phyloP scores from a whole-genome alignment of 2,888 invertebrate species.

The Seira sanloemensis region DNA sequence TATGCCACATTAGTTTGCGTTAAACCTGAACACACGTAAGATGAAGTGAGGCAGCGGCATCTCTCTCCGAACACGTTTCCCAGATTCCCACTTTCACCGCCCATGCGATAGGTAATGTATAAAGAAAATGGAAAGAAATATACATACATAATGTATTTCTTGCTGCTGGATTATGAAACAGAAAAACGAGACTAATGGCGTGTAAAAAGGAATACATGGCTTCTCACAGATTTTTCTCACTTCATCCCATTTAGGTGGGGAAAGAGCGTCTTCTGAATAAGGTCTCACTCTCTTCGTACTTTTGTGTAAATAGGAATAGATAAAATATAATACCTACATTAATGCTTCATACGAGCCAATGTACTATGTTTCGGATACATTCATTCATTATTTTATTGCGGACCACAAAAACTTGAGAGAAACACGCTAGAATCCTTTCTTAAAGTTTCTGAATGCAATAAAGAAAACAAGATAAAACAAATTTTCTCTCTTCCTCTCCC shows the following conservation, averaged over 20 bases:
- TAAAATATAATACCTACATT: neutral
- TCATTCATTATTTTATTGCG: slow-evolving; percentile 48
- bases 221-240: slow-evolving; percentile 56
- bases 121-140: slow-evolving; percentile 15
- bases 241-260: slow-evolving; percentile 35
- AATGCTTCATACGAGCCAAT: neutral
- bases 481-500: neutral
- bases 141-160: slow-evolving; percentile 40
- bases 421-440: neutral
- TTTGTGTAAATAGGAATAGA: neutral
- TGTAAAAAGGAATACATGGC: slow-evolving; percentile 33
- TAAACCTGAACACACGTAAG: slow-evolving; percentile 31
- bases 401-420: neutral
- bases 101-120: neutral
- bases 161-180: neutral
- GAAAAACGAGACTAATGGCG: slow-evolving; percentile 53
- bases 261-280: neutral
- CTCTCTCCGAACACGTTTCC: neutral
- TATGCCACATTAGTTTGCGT: slow-evolving; percentile 62
- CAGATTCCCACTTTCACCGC: slow-evolving; percentile 35
- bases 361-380: slow-evolving; percentile 14
- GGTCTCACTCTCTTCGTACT: neutral
- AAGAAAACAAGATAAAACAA: slow-evolving; percentile 5
- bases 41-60: slow-evolving; percentile 21
- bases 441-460: neutral